phyloP scores from a whole-genome alignment of 1,140 invertebrate genomes.

The Dendrolimus kikuchii region DNA sequence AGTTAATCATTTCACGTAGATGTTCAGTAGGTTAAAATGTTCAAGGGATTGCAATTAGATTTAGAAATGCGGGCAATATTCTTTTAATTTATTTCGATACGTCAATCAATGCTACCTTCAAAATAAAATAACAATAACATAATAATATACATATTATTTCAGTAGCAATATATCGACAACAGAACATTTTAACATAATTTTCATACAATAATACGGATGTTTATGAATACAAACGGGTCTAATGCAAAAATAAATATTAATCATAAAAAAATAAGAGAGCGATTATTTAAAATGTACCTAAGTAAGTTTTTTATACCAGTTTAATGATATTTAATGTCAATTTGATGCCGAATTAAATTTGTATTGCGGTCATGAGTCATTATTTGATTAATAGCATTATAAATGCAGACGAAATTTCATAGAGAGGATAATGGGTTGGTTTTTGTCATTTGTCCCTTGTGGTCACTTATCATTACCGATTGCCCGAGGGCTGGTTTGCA shows the following conservation, averaged over 20 bases:
- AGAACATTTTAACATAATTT: too few species aligned
- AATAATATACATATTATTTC: too few species aligned
- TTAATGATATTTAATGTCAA: conserved; percentile 55
- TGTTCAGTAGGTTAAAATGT: too few species aligned
- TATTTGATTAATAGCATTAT: conserved; percentile 66
- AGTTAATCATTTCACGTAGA: too few species aligned
- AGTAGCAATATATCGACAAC: too few species aligned
- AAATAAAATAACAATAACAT: too few species aligned
- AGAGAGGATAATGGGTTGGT: conserved; percentile 43
- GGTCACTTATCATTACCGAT: conserved; percentile 21
- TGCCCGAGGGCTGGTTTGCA: neutral
- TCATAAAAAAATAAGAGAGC: conserved; percentile 36
- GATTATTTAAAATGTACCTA: conserved; percentile 13
- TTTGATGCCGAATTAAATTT: conserved; percentile 49
- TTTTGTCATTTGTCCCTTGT: conserved; percentile 48
- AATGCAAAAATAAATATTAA: conserved; percentile 58
- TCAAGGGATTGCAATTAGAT: too few species aligned
- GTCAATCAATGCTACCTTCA: too few species aligned
- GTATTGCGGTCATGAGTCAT: conserved; percentile 38
- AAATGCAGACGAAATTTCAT: conserved; percentile 51
- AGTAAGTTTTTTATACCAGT: conserved; percentile 27
- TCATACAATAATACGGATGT: conserved; percentile 7
- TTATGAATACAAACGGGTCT: conserved; percentile 8
- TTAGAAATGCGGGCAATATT: too few species aligned
- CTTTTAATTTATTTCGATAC: too few species aligned